Evolutionary conservation across 2,888 invertebrate species (phyloP), one percentile per base, ranked within the genome.

Genomic region (Parnassius smintheus): DNA sequence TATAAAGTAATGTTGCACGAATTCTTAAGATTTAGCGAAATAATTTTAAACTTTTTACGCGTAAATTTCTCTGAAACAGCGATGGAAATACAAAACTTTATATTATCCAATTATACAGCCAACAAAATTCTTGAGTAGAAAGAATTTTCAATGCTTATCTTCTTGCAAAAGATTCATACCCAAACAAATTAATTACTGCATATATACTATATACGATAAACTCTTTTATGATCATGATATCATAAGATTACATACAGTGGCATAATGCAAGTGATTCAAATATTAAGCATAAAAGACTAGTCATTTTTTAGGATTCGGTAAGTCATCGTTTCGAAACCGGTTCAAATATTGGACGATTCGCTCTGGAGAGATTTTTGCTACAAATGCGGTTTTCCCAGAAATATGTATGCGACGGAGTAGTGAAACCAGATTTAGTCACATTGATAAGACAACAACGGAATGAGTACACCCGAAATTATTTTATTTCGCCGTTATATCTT

Each of bases 251-350:
- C 35, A 35, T 35, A 35, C 35, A 4, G 4, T 35, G 4, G 7
- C 35, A 35, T 35, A 1, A 7, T 35, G 35, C 4, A 4, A 35
- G 35, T 35, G 35, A 35, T 35, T 4, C 35, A 35, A 49, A 13
- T 72, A 72, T 70, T 68, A 62, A 69, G 70, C 72, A 75, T 74
- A 74, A 78, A 72, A 49, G 75, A 72, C 76, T 59, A 63, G 59
- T 63, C 51, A 62, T 76, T 72, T 68, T 77, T 74, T 74, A 77
- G 85, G 86, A 86, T 85, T 87, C 85, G 72, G 80, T 87, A 86
- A 90, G 89, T 87, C 88, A 88, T 89, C 82, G 83, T 85, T 82
- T 81, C 70, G 64, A 72, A 88, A 89, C 91, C 87, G 89, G 91
- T 89, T 85, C 70, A 70, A 67, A 75, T 77, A 74, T 72, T 75